Conservation (phyloP, 2,888 invertebrate genomes). For the Melieria picta region DNA sequence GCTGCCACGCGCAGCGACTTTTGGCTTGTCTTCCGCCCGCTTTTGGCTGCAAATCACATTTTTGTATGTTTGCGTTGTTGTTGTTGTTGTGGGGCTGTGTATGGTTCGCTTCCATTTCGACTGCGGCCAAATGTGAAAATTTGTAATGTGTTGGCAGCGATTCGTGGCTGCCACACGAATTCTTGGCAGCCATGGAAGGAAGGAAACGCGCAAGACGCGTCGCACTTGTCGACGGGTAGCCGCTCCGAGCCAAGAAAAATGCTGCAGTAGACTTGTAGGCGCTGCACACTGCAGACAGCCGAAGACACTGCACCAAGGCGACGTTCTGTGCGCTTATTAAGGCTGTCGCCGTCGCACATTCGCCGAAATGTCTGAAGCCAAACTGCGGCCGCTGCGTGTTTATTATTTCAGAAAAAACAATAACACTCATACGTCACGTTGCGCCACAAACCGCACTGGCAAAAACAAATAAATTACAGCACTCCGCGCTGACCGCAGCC, state of each 20-base stretch:
- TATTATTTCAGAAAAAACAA: neutral
- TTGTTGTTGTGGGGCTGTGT: neutral
- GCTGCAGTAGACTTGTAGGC: constrained; percentile 62
- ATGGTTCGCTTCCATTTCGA: neutral
- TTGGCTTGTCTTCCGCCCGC: neutral
- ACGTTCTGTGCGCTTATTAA: neutral
- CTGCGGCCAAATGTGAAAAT: constrained; percentile 40
- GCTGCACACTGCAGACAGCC: constrained; percentile 58
- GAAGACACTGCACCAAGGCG: constrained; percentile 31
- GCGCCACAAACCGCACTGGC: neutral
- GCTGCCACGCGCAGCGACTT: neutral
- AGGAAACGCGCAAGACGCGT: neutral
- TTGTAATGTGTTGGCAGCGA: constrained; percentile 48
- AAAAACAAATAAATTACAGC: no score
- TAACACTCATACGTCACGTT: constrained; percentile 19
- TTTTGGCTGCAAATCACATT: neutral
- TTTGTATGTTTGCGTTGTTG: neutral
- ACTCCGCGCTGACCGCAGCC: no score
- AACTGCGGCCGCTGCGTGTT: no score
- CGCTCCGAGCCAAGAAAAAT: constrained; percentile 40
- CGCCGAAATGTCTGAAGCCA: no score
- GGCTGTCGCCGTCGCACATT: no score
- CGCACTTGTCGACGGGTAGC: constrained; percentile 22
- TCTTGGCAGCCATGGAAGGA: constrained; percentile 24
- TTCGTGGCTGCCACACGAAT: constrained; percentile 31